Evolutionary conservation across 2,113 vertebrate genomes (phyloP), one percentile per base, ranked within the genome.

Genomic region (Salvator merianae): DNA sequence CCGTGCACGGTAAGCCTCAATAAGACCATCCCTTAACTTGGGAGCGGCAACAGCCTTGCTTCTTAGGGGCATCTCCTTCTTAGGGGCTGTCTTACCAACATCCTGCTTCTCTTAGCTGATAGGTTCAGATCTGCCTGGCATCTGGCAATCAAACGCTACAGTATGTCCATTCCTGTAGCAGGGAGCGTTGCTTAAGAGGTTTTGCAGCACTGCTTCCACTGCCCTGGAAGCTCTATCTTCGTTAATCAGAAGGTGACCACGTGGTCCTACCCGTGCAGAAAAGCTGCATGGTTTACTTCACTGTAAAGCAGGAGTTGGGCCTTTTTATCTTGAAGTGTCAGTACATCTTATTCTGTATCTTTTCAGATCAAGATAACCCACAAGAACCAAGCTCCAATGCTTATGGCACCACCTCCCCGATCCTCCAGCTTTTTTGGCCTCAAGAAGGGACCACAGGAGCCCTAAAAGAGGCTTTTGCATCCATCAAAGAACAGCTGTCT

Each of bases 331-430:
- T 43, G 26, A 22, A 38, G 18, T 30, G 8, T 34, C 4, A 73
- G 30, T 43, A 30, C 20, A 47, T 4, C 3, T 8, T 30, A 32
- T 22, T 91, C 93, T 89, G 91, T 71, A 36, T 43, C 6, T 66
- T 94, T 93, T 22, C 90, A 99, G 98, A 98, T 99, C 94, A 94
- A 95, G 88, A 98, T 99, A 93, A 97, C 94, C 50, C 97, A 99
- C 94, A 98, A 97, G 96, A 99, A 99, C 89, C 98, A 99, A 89
- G 97, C 97, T 83, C 95, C 94, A 4, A 98, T 99, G 98, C 92
- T 99, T 86, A 95, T 97, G 94, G 97, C 95, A 66, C 96, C 97
- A 32, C 96, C 95, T 1, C 90, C 96, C 34, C 97, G 96, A 86
- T 94, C 97, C 28, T 95, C 95, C 32, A 94, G 97, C 77, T 98